These are phyloP conservation scores for Gavialis gangeticus DNA, from an alignment of 2,113 vertebrate genomes.

Conservation along the genomic window DNA sequence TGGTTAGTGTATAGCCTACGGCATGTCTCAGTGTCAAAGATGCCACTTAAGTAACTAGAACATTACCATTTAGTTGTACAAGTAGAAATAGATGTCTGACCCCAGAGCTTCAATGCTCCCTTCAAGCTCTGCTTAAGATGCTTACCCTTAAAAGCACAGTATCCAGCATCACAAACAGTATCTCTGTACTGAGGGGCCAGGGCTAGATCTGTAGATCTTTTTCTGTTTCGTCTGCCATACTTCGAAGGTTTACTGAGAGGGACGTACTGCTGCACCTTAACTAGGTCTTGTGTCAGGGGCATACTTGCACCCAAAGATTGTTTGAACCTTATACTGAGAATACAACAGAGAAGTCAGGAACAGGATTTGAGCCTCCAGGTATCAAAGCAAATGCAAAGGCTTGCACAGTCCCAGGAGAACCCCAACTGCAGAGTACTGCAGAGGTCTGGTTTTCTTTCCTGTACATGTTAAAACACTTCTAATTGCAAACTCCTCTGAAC, in stretches of 20 bases:
- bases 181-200: neutral
- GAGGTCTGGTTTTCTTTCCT: neutral
- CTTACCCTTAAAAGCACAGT: no score
- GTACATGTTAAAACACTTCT: neutral
- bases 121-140: no score
- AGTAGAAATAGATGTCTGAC: no score
- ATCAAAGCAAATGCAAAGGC: neutral
- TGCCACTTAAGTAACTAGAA: no score
- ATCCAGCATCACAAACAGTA: no score
- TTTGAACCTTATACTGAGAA: neutral
- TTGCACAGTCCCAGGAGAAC: neutral
- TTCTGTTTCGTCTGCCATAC: neutral
- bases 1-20: no score
- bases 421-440: neutral
- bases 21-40: no score
- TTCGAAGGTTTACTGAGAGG: neutral
- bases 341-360: neutral
- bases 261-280: neutral
- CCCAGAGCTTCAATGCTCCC: no score
- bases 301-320: neutral
- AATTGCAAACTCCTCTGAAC: neutral
- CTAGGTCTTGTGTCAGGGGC: neutral
- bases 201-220: neutral
- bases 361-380: neutral
- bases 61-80: no score